Base-by-base conservation (phyloP, 2,113 vertebrate genomes). In the Platysternon megacephalum region DNA sequence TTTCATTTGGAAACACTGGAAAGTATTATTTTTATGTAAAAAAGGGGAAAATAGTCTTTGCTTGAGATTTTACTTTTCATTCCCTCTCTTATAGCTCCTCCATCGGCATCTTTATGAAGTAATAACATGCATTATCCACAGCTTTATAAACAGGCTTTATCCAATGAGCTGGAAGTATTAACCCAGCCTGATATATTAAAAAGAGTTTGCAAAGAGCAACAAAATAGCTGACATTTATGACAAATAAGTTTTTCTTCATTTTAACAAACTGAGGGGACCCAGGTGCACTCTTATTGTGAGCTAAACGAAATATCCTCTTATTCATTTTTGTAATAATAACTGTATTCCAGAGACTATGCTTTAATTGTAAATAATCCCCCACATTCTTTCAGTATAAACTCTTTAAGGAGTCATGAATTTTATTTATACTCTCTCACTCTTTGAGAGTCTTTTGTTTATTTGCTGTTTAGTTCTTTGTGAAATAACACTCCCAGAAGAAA, bases 391-490 rank as follows among this genome's bases (percentile, higher is more conserved):
- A 98, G 96, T 95, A 98, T 98, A 98, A 99, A 98, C 98, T 99
- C 98, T 98, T 98, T 99, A 98, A 99, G 98, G 98, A 99, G 98
- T 98, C 98, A 98, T 98, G 98, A 98, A 98, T 98, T 98, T 99
- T 98, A 99, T 99, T 98, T 98, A 99, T 99, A 98, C 98, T 98
- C 98, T 98, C 98, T 98, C 98, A 97, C 98, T 98, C 98, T 98
- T 98, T 98, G 98, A 99, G 98, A 98, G 98, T 98, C 98, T 98
- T 98, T 98, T 99, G 98, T 99, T 98, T 98, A 98, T 99, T 98
- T 99, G 98, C 98, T 99, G 98, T 99, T 98, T 98, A 98, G 97
- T 97, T 98, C 98, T 98, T 98, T 98, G 98, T 99, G 98, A 98
- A 98, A 98, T 98, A 98, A 98, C 98, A 98, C 98, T 98, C 98